A percentile compares a stretch with the other conserved stretches of the same genome.
These are phyloP conservation scores for Melieria crassipennis DNA, from an alignment of 2,888 invertebrate genomes.

Conservation along the genomic window DNA sequence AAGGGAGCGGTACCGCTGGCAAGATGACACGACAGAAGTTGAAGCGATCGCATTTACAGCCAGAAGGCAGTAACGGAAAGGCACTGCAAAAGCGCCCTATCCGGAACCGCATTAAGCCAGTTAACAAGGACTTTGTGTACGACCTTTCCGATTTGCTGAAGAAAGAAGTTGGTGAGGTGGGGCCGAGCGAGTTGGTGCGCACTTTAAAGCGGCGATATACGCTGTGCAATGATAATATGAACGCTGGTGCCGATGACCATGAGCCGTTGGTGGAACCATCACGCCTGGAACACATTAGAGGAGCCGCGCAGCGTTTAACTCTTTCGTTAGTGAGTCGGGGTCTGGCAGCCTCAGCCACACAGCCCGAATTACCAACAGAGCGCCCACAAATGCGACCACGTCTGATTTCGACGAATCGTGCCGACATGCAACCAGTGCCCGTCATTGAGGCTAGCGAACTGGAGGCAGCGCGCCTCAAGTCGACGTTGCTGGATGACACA, in stretches of 20 bases:
- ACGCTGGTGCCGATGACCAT: background rate
- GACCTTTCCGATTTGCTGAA: conserved; percentile 68
- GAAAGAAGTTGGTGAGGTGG: conserved; percentile 7
- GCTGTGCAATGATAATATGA: background rate
- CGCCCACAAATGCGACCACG: conserved; percentile 61
- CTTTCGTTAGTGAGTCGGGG: conserved; percentile 52
- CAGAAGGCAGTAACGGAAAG: conserved; percentile 38
- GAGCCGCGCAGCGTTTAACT: conserved; percentile 23
- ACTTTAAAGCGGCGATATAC: conserved; percentile 51
- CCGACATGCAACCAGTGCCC: conserved; percentile 39
- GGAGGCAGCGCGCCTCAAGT: conserved; percentile 47
- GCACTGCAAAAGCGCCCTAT: conserved; percentile 68
- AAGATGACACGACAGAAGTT: conserved; percentile 26
- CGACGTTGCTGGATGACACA: conserved; percentile 52
- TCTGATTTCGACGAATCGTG: conserved; percentile 47
- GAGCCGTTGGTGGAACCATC: conserved; percentile 14
- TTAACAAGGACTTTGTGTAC: conserved; percentile 78
- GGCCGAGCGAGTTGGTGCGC: conserved; percentile 35
- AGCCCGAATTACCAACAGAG: conserved; percentile 62
- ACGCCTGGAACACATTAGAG: conserved; percentile 20
- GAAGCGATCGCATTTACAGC: conserved; percentile 31
- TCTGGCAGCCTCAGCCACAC: conserved; percentile 57
- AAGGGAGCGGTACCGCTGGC: too few relatives aligned
- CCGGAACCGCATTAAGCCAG: conserved; percentile 73
- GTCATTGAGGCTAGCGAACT: conserved; percentile 47